Percentiles rank a stretch among this genome's conserved stretches.
Evolutionary conservation across 2,888 invertebrate genomes (phyloP).

Genomic region (Drosophila peninsularis): DNA sequence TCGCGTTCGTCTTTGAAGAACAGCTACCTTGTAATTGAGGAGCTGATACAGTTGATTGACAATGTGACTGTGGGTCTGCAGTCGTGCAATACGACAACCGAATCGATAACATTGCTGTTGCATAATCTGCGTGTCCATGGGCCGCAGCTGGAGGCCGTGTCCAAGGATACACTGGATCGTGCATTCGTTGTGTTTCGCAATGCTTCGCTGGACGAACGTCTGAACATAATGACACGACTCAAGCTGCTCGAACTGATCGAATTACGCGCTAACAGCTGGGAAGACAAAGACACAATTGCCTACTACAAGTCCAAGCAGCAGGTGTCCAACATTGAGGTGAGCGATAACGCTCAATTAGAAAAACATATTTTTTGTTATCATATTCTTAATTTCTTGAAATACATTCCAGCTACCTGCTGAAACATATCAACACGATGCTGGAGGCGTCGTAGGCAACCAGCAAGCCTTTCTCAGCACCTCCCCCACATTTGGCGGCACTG

Average conservation of each 20-base stretch:
- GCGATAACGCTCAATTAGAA: not conserved
- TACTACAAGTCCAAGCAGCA: conserved; percentile 90
- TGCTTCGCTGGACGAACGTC: conserved; percentile 93
- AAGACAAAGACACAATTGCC: conserved; percentile 92
- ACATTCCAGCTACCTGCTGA: conserved; percentile 69
- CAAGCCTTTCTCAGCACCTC: conserved; percentile 85
- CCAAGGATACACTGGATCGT: conserved; percentile 93
- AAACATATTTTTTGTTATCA: not conserved
- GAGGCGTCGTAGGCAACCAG: conserved; percentile 55
- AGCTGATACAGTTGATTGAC: conserved; percentile 92
- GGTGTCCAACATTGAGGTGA: conserved; percentile 87
- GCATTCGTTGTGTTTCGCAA: conserved; percentile 94
- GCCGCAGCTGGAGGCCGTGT: conserved; percentile 91
- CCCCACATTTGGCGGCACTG: conserved; percentile 85
- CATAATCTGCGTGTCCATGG: conserved; percentile 92
- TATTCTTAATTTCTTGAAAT: not conserved
- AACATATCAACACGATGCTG: conserved; percentile 67
- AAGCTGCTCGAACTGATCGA: conserved; percentile 96
- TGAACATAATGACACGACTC: conserved; percentile 93
- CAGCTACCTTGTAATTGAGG: conserved; percentile 88
- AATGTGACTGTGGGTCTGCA: conserved; percentile 91
- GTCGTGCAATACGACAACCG: conserved; percentile 89
- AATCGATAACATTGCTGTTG: conserved; percentile 91
- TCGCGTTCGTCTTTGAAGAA: conserved; percentile 85
- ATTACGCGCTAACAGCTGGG: conserved; percentile 96